Conservation (phyloP, 2,888 invertebrate species). For the Ornithoptera alexandrae region DNA sequence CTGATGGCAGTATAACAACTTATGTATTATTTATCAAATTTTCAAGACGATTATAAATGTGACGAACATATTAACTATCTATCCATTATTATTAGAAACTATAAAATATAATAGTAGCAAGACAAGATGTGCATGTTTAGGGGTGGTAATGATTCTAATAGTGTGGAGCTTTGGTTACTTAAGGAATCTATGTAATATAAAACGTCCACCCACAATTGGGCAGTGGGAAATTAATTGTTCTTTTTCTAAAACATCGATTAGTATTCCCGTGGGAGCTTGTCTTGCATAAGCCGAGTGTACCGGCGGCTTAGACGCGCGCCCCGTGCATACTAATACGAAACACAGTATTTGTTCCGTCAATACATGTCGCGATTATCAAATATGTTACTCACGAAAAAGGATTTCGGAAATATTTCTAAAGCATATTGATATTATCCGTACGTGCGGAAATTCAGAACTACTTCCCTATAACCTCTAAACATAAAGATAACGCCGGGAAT, state of each 20-base stretch:
- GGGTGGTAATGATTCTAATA: no score
- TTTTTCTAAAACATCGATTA: conserved; percentile 12
- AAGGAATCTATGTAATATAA: no score
- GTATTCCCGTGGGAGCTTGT: conserved; percentile 23
- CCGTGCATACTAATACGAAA: conserved; percentile 27
- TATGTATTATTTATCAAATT: no score
- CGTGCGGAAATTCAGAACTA: neutral
- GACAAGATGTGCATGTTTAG: no score
- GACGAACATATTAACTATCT: no score
- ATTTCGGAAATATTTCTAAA: conserved; percentile 7
- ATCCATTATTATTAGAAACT: no score
- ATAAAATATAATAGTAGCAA: no score
- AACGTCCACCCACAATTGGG: no score
- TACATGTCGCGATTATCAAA: conserved; percentile 19
- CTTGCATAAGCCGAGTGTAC: conserved; percentile 24
- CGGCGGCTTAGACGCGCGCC: conserved; percentile 14
- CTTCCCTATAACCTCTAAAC: neutral
- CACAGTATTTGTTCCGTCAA: neutral
- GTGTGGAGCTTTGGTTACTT: no score
- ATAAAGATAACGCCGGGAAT: no score
- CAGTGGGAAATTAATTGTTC: neutral
- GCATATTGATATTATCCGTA: conserved; percentile 9
- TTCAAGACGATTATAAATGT: no score
- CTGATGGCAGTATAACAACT: no score
- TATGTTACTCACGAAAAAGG: conserved; percentile 14